Conservation (phyloP, 2,888 invertebrate species). For the Volucella inflata region DNA sequence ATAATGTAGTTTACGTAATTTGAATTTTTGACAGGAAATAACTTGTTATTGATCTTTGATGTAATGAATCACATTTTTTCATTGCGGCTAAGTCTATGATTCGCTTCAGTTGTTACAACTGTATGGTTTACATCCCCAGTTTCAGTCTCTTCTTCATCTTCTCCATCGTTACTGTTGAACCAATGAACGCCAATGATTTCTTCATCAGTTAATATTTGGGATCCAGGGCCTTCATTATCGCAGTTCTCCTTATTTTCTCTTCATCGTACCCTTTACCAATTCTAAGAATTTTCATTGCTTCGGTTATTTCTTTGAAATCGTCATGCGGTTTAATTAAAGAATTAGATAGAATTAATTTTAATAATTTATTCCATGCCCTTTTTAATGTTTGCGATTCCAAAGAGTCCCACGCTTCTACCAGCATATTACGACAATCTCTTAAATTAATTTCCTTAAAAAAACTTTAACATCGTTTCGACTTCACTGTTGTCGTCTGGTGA, state of each 20-base stretch:
- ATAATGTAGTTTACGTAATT: too few species aligned
- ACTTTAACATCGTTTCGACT: too few species aligned
- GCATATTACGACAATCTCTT: constrained; percentile 6
- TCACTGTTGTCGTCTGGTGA: too few species aligned
- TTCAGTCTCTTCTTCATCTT: constrained; percentile 10
- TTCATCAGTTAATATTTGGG: constrained; percentile 8
- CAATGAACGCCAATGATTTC: constrained; percentile 10
- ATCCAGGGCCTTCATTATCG: constrained; percentile 2
- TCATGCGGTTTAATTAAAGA: not conserved
- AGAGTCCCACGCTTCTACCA: constrained; percentile 11
- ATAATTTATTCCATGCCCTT: constrained; percentile 10
- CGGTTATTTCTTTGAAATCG: constrained; percentile 10
- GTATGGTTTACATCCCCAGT: constrained; percentile 4
- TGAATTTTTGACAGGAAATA: too few species aligned
- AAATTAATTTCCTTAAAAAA: too few species aligned
- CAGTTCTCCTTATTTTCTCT: not conserved
- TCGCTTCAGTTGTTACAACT: too few species aligned
- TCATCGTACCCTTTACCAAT: too few species aligned
- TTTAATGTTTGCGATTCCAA: too few species aligned
- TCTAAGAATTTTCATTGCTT: constrained; percentile 11
- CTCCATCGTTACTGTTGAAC: constrained; percentile 6
- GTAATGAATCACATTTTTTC: too few species aligned
- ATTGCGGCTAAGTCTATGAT: too few species aligned
- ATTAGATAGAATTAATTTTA: constrained; percentile 9
- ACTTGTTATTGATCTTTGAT: too few species aligned